A percentile compares a stretch with the other conserved stretches of the same genome.
Evolutionary conservation across 1,140 invertebrate species (phyloP).

Genomic region (Sesamia nonagrioides): DNA sequence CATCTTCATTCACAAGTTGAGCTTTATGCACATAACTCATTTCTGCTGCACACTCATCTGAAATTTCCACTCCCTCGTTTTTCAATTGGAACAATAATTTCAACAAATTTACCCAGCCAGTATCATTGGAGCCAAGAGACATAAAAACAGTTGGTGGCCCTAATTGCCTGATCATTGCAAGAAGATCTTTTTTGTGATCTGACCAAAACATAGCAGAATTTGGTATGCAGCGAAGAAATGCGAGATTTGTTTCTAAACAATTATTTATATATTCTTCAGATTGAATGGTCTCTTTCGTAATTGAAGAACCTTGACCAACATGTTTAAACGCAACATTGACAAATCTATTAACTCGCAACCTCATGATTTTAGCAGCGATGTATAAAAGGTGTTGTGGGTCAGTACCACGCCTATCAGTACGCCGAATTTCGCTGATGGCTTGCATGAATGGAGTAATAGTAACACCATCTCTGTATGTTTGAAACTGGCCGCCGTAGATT

Average conservation of each 20-base stretch:
- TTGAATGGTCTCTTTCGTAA: constrained; percentile 7
- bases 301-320: constrained; percentile 20
- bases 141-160: constrained; percentile 67
- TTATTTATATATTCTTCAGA: constrained; percentile 39
- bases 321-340: constrained; percentile 32
- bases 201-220: constrained; percentile 70
- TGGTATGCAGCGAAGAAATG: constrained; percentile 61
- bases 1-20: constrained; percentile 77
- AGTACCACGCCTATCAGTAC: constrained; percentile 28
- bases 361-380: constrained; percentile 48
- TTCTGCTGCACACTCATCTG: constrained; percentile 31
- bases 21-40: constrained; percentile 62
- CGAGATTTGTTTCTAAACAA: constrained; percentile 48
- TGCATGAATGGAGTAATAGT: constrained; percentile 34
- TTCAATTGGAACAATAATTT: constrained; percentile 43
- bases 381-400: constrained; percentile 51
- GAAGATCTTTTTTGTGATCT: constrained; percentile 69
- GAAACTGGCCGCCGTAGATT: constrained; percentile 54
- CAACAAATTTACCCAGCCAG: constrained; percentile 41
- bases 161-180: constrained; percentile 72
- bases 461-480: constrained; percentile 48
- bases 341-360: neutral
- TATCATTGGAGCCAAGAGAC: constrained; percentile 70
- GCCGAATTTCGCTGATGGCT: constrained; percentile 44
- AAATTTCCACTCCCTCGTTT: constrained; percentile 41